Evolutionary conservation across 2,888 invertebrate species (phyloP).

Genomic region (Pterostichus madidus): DNA sequence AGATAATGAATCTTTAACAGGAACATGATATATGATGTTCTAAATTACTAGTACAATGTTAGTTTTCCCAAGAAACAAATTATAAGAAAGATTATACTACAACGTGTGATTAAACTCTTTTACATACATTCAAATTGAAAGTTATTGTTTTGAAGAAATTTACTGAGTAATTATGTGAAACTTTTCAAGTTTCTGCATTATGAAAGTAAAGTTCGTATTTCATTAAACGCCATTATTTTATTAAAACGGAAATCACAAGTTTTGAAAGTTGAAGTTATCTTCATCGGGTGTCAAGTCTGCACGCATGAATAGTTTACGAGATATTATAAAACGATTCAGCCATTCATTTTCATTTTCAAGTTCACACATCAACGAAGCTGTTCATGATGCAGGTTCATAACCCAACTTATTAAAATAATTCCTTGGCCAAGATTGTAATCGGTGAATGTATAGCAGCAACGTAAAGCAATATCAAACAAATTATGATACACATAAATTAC

Average conservation of each 20-base stretch:
- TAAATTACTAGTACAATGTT: neutral
- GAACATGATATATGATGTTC: too few species aligned
- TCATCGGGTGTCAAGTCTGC: conserved; percentile 3
- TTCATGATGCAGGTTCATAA: conserved; percentile 47
- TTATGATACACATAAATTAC: conserved; percentile 54
- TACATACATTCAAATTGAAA: conserved; percentile 14
- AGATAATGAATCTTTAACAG: too few species aligned
- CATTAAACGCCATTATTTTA: conserved; percentile 28
- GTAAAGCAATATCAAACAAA: conserved; percentile 48
- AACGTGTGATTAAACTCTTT: conserved; percentile 33
- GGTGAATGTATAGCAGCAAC: neutral
- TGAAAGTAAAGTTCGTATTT: conserved; percentile 22
- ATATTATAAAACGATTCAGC: conserved; percentile 7
- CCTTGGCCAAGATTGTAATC: conserved; percentile 16
- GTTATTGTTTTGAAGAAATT: conserved; percentile 33
- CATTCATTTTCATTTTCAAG: conserved; percentile 16
- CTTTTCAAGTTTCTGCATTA: conserved; percentile 16
- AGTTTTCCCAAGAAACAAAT: conserved; percentile 29
- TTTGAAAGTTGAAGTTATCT: conserved; percentile 34
- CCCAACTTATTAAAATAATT: conserved; percentile 50
- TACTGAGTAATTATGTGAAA: conserved; percentile 16
- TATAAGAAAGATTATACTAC: conserved; percentile 19
- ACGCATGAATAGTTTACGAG: conserved; percentile 14
- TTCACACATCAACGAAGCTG: neutral
- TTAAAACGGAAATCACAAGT: conserved; percentile 41